These are phyloP conservation scores for Drosophila murphyi DNA, from an alignment of 1,140 invertebrate genomes.

Conservation along the genomic window DNA sequence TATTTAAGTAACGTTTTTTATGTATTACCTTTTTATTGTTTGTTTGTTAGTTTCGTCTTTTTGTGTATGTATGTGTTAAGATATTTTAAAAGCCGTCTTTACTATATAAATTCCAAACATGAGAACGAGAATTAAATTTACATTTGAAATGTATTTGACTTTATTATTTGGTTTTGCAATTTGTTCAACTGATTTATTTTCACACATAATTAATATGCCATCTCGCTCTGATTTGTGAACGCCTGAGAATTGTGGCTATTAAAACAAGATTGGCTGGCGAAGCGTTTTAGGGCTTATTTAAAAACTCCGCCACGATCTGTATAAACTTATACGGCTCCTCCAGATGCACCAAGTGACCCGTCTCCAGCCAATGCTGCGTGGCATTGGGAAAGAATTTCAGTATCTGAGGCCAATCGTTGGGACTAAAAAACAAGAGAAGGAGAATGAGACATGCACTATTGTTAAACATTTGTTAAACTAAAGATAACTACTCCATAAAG, in stretches of 20 bases:
- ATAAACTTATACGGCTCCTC: conserved; percentile 95
- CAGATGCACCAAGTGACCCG: conserved; percentile 96
- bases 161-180: conserved; percentile 5
- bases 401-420: conserved; percentile 89
- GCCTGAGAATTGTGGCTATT: conserved; percentile 5
- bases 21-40: not conserved
- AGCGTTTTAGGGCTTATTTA: conserved; percentile 58
- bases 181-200: not conserved
- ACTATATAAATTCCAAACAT: conserved; percentile 26
- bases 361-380: conserved; percentile 89
- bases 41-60: not conserved
- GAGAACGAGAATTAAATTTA: conserved; percentile 84
- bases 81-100: conserved; percentile 88
- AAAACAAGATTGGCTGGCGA: not conserved
- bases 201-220: not conserved
- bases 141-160: conserved; percentile 71
- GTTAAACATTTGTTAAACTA: not conserved
- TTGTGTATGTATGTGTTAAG: conserved; percentile 84
- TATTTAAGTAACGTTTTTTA: conserved; percentile 4
- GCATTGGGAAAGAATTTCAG: conserved; percentile 91
- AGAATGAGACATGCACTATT: not conserved
- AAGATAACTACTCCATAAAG: conserved; percentile 88
- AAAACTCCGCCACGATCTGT: conserved; percentile 86
- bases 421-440: conserved; percentile 81
- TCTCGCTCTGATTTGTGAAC: conserved; percentile 37